A percentile compares a stretch with the other conserved stretches of the same genome.
These are phyloP conservation scores for Tichodroma muraria DNA, from an alignment of 2,113 vertebrate species.

Conservation along the genomic window DNA sequence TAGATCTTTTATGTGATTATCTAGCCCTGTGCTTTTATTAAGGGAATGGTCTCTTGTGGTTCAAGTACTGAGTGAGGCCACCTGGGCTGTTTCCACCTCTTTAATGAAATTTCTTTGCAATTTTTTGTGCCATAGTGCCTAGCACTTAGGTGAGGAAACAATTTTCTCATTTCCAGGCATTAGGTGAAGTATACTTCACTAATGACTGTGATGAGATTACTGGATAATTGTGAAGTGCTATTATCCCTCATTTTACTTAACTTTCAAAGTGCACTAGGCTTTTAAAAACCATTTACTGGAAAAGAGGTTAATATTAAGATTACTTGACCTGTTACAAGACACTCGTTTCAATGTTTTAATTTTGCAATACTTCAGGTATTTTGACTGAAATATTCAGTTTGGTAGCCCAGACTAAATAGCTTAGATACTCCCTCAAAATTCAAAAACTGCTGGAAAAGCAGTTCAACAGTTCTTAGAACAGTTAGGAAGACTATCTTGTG, in stretches of 20 bases:
- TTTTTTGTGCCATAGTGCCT: not conserved
- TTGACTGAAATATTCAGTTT: not conserved
- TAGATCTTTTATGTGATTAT: not conserved
- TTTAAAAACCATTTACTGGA: not conserved
- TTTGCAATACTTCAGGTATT: not conserved
- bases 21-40: not conserved
- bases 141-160: not conserved
- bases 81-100: not conserved
- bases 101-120: not conserved
- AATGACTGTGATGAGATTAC: not conserved
- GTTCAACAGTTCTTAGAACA: not conserved
- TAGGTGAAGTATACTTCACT: not conserved
- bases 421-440: not conserved
- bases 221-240: not conserved
- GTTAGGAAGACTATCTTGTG: fast-evolving
- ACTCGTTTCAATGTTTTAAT: not conserved
- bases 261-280: not conserved
- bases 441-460: not conserved
- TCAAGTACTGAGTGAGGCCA: not conserved
- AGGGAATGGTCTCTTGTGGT: not conserved
- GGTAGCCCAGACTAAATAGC: not conserved
- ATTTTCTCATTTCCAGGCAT: not conserved
- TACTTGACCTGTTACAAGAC: not conserved
- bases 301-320: not conserved
- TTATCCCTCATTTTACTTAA: not conserved